A percentile compares a stretch with the other conserved stretches of the same genome.
These are phyloP conservation scores for Rhincodon typus DNA, from an alignment of 2,797 vertebrate genomes.

Conservation along the genomic window DNA sequence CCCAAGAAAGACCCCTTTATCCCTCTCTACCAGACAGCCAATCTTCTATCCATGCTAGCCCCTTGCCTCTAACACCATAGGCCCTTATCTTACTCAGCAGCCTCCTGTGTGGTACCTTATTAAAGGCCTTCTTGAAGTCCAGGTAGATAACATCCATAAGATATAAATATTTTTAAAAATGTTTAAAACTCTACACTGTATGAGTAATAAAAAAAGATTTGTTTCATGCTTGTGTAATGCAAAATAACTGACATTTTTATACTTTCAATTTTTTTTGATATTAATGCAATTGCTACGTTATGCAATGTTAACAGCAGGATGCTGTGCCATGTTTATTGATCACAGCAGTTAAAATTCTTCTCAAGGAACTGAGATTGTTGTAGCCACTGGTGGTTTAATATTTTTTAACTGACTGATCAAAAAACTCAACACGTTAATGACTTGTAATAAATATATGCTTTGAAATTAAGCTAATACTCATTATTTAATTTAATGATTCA, in stretches of 20 bases:
- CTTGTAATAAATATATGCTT: not conserved
- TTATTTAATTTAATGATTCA: not conserved
- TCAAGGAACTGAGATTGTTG: not conserved
- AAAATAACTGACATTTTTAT: not conserved
- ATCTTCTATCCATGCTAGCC: too few species aligned
- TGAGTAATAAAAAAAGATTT: too few species aligned
- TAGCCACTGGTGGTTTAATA: not conserved
- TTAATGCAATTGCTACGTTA: not conserved
- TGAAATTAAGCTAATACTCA: not conserved
- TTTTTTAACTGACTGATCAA: not conserved
- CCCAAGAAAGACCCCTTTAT: too few species aligned
- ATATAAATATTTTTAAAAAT: not conserved
- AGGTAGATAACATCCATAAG: not conserved
- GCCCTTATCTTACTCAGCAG: too few species aligned
- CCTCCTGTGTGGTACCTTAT: too few species aligned
- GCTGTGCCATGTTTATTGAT: not conserved
- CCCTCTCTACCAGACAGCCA: too few species aligned
- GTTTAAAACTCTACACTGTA: not conserved
- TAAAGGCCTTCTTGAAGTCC: too few species aligned
- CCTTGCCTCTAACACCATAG: too few species aligned
- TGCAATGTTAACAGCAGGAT: slow-evolving; percentile 5
- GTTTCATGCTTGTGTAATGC: not conserved
- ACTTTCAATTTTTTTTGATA: not conserved
- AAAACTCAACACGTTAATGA: not conserved
- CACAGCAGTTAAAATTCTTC: not conserved